Evolutionary conservation across 2,113 vertebrate species (phyloP).

Genomic region (Lanius ludovicianus): DNA sequence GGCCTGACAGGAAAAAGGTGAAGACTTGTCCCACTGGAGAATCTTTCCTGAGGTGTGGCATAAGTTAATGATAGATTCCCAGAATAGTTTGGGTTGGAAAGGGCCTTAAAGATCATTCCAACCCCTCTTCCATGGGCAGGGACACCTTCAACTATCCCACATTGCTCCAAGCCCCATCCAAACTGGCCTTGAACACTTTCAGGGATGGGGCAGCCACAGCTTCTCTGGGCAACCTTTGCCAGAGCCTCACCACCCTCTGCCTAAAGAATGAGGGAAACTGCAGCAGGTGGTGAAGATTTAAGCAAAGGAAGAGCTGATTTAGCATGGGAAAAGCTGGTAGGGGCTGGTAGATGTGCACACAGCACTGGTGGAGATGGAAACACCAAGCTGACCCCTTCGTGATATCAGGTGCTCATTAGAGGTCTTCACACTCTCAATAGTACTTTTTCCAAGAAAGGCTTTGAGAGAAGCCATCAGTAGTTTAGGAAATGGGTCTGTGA

Average conservation of each 20-base stretch:
- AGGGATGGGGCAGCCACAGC: background rate
- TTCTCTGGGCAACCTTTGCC: background rate
- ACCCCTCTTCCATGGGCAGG: background rate
- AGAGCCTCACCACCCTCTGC: background rate
- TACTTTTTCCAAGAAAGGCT: background rate
- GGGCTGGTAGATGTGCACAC: background rate
- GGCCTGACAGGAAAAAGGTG: background rate
- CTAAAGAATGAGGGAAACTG: background rate
- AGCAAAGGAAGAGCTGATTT: background rate
- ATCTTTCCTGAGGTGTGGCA: background rate
- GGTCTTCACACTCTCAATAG: background rate
- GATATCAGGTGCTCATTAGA: background rate
- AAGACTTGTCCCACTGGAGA: background rate
- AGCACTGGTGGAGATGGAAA: background rate
- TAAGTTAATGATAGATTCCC: background rate
- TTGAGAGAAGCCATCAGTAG: background rate
- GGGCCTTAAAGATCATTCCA: background rate
- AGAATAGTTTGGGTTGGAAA: background rate
- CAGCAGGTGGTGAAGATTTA: background rate
- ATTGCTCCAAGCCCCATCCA: rapidly evolving
- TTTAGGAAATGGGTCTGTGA: background rate
- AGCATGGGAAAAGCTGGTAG: background rate
- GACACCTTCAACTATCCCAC: background rate
- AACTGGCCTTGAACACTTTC: rapidly evolving
- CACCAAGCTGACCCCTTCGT: background rate